Conservation (phyloP, 2,113 vertebrate genomes). For the Dicerorhinus sumatrensis region DNA sequence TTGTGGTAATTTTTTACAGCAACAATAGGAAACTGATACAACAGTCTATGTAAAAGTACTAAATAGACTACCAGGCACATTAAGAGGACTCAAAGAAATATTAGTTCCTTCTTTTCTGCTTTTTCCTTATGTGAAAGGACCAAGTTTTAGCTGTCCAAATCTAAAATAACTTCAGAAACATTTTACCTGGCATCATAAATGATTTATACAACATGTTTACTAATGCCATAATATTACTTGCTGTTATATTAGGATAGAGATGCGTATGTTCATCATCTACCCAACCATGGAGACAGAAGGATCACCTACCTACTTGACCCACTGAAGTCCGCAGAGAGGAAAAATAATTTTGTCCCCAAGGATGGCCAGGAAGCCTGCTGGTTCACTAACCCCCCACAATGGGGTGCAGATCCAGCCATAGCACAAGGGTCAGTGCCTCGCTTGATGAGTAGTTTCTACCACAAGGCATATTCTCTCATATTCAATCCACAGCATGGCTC, state of each 20-base stretch:
- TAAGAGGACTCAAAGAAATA: background rate
- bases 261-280: rapidly evolving
- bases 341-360: background rate
- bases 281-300: background rate
- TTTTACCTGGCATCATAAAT: background rate
- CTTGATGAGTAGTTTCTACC: background rate
- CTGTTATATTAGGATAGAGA: background rate
- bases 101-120: background rate
- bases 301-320: background rate
- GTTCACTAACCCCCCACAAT: background rate
- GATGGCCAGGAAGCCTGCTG: background rate
- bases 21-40: background rate
- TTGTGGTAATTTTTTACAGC: background rate
- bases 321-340: background rate
- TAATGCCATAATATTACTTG: too few species aligned
- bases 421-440: rapidly evolving
- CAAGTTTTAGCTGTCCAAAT: background rate
- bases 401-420: background rate
- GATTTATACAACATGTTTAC: background rate
- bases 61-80: rapidly evolving
- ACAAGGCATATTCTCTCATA: rapidly evolving
- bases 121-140: background rate
- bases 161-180: background rate
- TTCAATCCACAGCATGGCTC: background rate
- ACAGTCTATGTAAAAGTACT: background rate